Conservation (phyloP, 2,888 invertebrate genomes). For the Mythimna loreyi region DNA sequence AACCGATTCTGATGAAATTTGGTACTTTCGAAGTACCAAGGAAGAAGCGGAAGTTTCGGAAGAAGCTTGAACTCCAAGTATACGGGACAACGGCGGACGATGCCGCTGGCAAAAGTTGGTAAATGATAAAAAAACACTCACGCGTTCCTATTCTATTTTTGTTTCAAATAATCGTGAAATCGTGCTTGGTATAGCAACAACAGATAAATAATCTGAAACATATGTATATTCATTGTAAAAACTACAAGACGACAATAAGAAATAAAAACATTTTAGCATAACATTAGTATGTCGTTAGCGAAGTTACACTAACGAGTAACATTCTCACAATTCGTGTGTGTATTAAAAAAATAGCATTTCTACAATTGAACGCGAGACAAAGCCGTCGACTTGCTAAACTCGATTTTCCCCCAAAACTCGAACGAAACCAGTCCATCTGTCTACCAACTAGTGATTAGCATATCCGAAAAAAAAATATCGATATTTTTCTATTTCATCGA, state of each 20-base stretch:
- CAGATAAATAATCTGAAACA: not conserved
- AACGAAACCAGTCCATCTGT: conserved; percentile 61
- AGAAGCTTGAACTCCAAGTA: no score
- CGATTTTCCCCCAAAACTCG: conserved; percentile 53
- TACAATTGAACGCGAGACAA: conserved; percentile 46
- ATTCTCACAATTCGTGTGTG: conserved; percentile 34
- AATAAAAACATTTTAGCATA: not conserved
- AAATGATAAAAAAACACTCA: no score
- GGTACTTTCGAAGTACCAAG: no score
- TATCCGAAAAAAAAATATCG: conserved; percentile 48
- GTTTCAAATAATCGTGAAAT: not conserved
- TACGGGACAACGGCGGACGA: no score
- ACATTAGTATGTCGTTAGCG: conserved; percentile 36
- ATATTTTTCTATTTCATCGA: conserved; percentile 47
- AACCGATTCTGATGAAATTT: no score
- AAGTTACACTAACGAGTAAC: conserved; percentile 15
- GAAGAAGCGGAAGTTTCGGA: no score
- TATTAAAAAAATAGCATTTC: conserved; percentile 38
- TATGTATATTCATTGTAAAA: not conserved
- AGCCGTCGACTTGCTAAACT: conserved; percentile 56
- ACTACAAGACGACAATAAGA: not conserved
- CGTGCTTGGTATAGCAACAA: not conserved
- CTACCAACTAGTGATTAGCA: conserved; percentile 55
- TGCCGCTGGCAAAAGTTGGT: no score
- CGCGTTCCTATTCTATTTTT: not conserved